Evolutionary conservation across 1,140 invertebrate genomes (phyloP).

Genomic region (Chrysopa pallens): DNA sequence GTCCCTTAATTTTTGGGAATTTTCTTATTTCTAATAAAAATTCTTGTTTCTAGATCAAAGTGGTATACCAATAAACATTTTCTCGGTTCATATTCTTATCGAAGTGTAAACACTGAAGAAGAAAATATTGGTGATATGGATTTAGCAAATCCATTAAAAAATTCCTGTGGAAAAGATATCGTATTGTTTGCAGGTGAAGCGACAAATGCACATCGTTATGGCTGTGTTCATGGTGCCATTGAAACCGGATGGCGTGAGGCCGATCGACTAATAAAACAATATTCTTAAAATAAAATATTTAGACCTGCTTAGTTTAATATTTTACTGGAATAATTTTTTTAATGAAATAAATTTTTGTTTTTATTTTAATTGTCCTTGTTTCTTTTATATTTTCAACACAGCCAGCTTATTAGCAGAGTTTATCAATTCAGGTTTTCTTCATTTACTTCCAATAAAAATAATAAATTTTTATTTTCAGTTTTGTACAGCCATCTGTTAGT

Average conservation of each 20-base stretch:
- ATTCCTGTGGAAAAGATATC: conserved; percentile 26
- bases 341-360: too few relatives aligned
- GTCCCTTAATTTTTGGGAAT: too few relatives aligned
- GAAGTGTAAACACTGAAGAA: conserved; percentile 34
- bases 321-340: too few relatives aligned
- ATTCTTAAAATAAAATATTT: conserved; percentile 12
- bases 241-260: conserved; percentile 63
- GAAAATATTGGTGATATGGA: conserved; percentile 24
- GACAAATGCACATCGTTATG: conserved; percentile 43
- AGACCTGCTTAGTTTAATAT: too few relatives aligned
- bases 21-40: conserved; percentile 1
- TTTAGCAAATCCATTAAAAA: conserved; percentile 34
- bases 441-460: too few relatives aligned
- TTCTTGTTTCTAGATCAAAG: conserved; percentile 30
- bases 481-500: too few relatives aligned
- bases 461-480: too few relatives aligned
- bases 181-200: conserved; percentile 55
- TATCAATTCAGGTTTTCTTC: too few relatives aligned
- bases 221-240: conserved; percentile 65
- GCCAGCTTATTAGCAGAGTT: too few relatives aligned
- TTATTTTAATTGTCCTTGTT: too few relatives aligned
- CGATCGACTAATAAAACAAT: conserved; percentile 27
- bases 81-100: conserved; percentile 50
- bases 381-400: too few relatives aligned
- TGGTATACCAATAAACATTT: conserved; percentile 51